Percentiles rank a stretch among this genome's conserved stretches.
phyloP scores from a whole-genome alignment of 2,888 invertebrate genomes.

The Melangyna quadrimaculata region DNA sequence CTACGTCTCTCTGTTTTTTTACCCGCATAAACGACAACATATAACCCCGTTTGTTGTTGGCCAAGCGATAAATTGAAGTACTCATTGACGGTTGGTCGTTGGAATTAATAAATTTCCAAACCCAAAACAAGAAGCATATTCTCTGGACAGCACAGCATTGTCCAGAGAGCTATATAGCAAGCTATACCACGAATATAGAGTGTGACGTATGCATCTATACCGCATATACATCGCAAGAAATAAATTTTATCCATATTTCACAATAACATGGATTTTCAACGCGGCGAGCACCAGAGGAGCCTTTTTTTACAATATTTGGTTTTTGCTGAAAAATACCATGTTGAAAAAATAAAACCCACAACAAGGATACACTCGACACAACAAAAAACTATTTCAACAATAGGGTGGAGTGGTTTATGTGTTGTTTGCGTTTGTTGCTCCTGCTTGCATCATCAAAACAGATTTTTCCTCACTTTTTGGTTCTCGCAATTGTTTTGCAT shows the following conservation, averaged over 20 bases:
- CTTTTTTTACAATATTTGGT: not conserved
- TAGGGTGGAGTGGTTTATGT: slow-evolving; percentile 52
- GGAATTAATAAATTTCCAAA: slow-evolving; percentile 67
- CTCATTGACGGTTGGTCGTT: slow-evolving; percentile 66
- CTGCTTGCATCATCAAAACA: slow-evolving; percentile 65
- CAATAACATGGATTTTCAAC: slow-evolving; percentile 63
- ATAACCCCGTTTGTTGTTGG: slow-evolving; percentile 25
- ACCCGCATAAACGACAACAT: not conserved
- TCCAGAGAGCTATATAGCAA: not conserved
- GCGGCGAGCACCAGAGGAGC: slow-evolving; percentile 12
- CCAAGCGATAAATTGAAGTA: slow-evolving; percentile 66
- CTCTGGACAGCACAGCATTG: slow-evolving; percentile 51
- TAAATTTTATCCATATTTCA: slow-evolving; percentile 70
- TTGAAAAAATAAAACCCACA: slow-evolving; percentile 24
- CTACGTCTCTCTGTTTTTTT: not conserved
- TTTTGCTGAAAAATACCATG: not conserved
- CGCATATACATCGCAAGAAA: slow-evolving; percentile 45
- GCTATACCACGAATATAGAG: not conserved
- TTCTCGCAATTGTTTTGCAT: slow-evolving; percentile 58
- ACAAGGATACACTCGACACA: slow-evolving; percentile 22
- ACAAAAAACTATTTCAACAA: slow-evolving; percentile 67
- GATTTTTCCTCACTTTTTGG: slow-evolving; percentile 42
- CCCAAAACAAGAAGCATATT: slow-evolving; percentile 64
- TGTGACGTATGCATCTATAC: slow-evolving; percentile 24
- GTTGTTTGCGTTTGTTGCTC: slow-evolving; percentile 63